Conservation (phyloP, 2,888 invertebrate species). For the Portevinia maculata region DNA sequence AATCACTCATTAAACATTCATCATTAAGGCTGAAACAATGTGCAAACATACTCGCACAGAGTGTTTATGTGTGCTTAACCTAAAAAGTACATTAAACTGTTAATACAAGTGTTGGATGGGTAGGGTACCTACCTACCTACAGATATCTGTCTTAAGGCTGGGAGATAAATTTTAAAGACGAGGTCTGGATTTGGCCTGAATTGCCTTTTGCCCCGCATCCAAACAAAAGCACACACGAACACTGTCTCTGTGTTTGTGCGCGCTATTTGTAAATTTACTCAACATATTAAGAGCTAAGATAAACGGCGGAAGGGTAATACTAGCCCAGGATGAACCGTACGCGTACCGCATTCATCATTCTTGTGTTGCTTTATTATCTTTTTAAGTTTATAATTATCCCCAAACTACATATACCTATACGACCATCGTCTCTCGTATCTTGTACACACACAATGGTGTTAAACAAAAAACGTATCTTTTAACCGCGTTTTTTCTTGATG, state of each 20-base stretch:
- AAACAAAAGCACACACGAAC: no score
- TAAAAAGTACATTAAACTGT: constrained; percentile 54
- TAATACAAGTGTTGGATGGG: no score
- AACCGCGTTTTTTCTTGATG: constrained; percentile 38
- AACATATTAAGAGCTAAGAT: constrained; percentile 61
- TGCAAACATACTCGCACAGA: constrained; percentile 58
- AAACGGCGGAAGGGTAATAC: constrained; percentile 44
- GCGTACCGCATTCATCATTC: constrained; percentile 54
- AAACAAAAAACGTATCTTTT: constrained; percentile 43
- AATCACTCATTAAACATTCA: constrained; percentile 63
- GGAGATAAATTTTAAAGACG: constrained; percentile 15
- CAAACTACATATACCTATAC: constrained; percentile 18
- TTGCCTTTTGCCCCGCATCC: not conserved
- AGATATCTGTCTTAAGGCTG: constrained; percentile 24
- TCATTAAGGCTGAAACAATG: constrained; percentile 67
- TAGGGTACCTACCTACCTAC: constrained; percentile 8
- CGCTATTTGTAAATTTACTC: constrained; percentile 61
- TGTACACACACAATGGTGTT: constrained; percentile 14
- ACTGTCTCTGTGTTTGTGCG: no score
- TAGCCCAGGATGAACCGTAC: constrained; percentile 22
- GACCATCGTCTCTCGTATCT: not conserved
- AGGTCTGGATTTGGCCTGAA: constrained; percentile 3
- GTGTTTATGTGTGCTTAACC: constrained; percentile 59
- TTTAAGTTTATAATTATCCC: constrained; percentile 61
- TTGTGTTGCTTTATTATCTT: constrained; percentile 53